Evolutionary conservation across 2,113 vertebrate genomes (phyloP).

Genomic region (Junco hyemalis): DNA sequence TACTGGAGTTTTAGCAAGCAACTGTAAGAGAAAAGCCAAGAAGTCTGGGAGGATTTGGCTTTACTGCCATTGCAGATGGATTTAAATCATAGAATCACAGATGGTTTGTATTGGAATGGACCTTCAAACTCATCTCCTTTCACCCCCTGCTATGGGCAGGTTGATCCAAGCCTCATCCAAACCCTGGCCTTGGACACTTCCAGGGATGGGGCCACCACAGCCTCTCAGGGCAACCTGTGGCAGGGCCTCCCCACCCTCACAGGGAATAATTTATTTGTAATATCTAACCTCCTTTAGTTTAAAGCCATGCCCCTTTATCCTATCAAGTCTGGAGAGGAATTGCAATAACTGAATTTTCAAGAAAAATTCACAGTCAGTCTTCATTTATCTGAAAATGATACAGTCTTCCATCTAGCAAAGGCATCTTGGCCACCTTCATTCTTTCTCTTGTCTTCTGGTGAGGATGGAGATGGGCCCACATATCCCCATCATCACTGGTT

Average conservation of each 20-base stretch:
- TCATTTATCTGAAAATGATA: not conserved
- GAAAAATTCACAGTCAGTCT: not conserved
- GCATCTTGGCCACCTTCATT: not conserved
- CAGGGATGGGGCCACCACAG: not conserved
- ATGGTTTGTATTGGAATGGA: not conserved
- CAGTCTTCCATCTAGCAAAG: not conserved
- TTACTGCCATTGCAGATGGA: not conserved
- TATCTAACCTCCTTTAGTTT: not conserved
- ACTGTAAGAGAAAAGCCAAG: not conserved
- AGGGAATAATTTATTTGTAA: not conserved
- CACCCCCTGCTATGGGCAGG: not conserved
- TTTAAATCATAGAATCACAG: not conserved
- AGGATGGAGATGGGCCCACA: not conserved
- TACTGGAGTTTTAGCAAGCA: not conserved
- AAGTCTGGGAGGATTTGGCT: not conserved
- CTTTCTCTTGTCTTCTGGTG: not conserved
- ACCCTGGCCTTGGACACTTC: not conserved
- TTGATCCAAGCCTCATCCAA: not conserved
- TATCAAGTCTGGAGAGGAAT: not conserved
- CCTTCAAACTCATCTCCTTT: not conserved
- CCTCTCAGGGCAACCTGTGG: not conserved
- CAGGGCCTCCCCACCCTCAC: not conserved
- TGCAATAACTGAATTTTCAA: not conserved
- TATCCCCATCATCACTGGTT: not conserved
- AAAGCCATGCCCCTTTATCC: not conserved